These are phyloP conservation scores for Pampus argenteus DNA, from an alignment of 2,797 vertebrate species.

Conservation along the genomic window DNA sequence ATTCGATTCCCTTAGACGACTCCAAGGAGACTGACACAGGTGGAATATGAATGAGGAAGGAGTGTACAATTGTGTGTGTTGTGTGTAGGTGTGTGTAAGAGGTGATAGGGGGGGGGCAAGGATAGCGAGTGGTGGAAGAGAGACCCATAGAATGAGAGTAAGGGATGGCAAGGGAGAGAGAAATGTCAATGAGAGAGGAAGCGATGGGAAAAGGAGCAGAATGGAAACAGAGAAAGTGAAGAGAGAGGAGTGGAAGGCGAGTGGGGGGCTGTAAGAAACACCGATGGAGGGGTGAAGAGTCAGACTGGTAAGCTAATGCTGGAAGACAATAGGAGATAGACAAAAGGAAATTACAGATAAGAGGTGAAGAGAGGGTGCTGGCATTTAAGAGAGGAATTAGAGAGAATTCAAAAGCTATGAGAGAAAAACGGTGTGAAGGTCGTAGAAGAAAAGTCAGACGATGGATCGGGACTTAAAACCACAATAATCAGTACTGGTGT, in stretches of 20 bases:
- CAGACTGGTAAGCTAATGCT: conserved; percentile 60
- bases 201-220: conserved; percentile 35
- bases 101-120: conserved; percentile 3
- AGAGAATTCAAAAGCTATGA: conserved; percentile 48
- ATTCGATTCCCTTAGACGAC: conserved; percentile 81
- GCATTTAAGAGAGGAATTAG: conserved; percentile 46
- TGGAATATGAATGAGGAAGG: conserved; percentile 80
- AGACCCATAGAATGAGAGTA: conserved; percentile 46
- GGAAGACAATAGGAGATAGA: conserved; percentile 63
- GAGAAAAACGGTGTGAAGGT: conserved; percentile 52
- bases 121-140: conserved; percentile 45
- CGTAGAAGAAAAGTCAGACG: conserved; percentile 21
- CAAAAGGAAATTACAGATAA: conserved; percentile 69
- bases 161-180: conserved; percentile 39
- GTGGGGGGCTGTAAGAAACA: conserved; percentile 54
- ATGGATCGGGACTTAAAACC: conserved; percentile 1
- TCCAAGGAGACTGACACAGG: conserved; percentile 79
- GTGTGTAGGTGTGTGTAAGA: conserved; percentile 16
- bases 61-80: conserved; percentile 19
- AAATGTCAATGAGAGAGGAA: conserved; percentile 54
- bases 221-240: conserved; percentile 17
- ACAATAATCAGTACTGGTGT: conserved; percentile 3
- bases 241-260: conserved; percentile 30
- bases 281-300: conserved; percentile 44
- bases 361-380: conserved; percentile 46